phyloP scores from a whole-genome alignment of 2,113 vertebrate genomes.

The Coptodon bakossiorum region DNA sequence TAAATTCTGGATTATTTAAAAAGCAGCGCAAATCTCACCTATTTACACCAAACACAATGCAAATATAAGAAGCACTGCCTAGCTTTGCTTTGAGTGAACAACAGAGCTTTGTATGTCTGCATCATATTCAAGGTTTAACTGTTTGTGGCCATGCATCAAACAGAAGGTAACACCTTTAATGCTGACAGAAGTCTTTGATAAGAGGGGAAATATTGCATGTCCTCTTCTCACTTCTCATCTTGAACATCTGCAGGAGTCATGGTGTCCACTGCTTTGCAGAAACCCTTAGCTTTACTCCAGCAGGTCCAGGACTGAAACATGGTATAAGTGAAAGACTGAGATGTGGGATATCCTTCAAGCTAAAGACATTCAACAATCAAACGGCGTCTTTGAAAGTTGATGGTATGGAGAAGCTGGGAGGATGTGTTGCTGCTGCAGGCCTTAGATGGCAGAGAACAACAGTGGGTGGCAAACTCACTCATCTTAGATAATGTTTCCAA shows the following conservation, averaged over 20 bases:
- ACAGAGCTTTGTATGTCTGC: background rate
- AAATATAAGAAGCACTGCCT: background rate
- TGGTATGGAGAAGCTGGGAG: background rate
- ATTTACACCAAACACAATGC: background rate
- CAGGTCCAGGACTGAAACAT: background rate
- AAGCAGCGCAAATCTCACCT: background rate
- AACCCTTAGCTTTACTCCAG: background rate
- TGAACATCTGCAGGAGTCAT: background rate
- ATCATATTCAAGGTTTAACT: background rate
- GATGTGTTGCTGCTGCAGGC: background rate
- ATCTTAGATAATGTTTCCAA: slow-evolving; percentile 25
- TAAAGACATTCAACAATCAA: slow-evolving; percentile 20
- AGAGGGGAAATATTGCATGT: background rate
- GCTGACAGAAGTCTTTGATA: background rate
- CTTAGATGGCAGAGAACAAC: slow-evolving; percentile 12
- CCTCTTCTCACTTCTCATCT: background rate
- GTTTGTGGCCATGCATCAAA: background rate
- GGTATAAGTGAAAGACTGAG: background rate
- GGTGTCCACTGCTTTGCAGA: background rate
- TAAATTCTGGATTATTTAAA: background rate
- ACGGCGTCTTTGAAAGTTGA: slow-evolving; percentile 19
- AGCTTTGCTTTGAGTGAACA: background rate
- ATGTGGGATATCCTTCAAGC: background rate
- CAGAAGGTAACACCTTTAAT: fast-evolving
- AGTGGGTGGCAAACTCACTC: slow-evolving; percentile 38